Evolutionary conservation across 2,113 vertebrate genomes (phyloP).

Genomic region (Ibidorhyncha struthersii): DNA sequence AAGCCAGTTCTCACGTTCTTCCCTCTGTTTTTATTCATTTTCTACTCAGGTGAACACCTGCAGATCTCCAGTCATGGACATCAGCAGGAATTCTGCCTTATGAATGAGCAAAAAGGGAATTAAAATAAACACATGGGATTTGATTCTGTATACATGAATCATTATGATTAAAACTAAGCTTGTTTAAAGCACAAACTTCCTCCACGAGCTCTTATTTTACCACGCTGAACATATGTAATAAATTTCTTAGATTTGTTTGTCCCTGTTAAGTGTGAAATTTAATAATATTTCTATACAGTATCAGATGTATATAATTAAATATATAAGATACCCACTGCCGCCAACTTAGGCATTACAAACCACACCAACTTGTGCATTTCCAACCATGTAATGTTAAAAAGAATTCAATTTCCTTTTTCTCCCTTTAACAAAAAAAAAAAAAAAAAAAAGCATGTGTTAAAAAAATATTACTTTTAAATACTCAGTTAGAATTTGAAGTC

Average conservation of each 20-base stretch:
- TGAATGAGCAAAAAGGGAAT: neutral
- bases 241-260: conserved; percentile 18
- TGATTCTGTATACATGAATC: neutral
- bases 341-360: neutral
- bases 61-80: neutral
- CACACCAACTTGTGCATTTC: neutral
- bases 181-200: conserved; percentile 44
- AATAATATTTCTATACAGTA: conserved; percentile 37
- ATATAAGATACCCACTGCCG: neutral
- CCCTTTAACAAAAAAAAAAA: neutral
- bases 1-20: neutral
- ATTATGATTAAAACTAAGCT: neutral
- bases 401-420: conserved; percentile 12
- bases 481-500: neutral
- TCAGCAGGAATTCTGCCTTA: neutral
- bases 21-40: neutral
- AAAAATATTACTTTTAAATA: neutral
- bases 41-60: conserved; percentile 6
- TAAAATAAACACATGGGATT: neutral
- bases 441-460: neutral
- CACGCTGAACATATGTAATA: neutral
- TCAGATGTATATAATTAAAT: conserved; percentile 19
- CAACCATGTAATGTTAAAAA: neutral
- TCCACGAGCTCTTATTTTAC: conserved; percentile 1
- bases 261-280: conserved; percentile 41